A percentile compares a stretch with the other conserved stretches of the same genome.
Conservation (phyloP, 2,888 invertebrate species). For the Platynereis dumerilii region DNA sequence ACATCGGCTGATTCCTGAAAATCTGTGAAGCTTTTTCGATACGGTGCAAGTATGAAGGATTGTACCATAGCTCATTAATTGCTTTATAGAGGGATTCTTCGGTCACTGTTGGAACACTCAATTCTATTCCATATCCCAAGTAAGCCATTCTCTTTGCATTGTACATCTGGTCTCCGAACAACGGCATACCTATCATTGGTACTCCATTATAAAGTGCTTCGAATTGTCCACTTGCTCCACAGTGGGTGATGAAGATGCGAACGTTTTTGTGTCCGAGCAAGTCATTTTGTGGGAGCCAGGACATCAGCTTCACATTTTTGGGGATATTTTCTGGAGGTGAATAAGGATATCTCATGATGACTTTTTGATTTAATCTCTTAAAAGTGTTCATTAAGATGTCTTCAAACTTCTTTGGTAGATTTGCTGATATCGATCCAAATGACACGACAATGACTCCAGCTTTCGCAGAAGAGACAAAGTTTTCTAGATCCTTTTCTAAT, state of each 20-base stretch:
- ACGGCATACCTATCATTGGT: slow-evolving; percentile 4
- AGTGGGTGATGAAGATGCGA: background rate
- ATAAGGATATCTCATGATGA: background rate
- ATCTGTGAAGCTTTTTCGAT: slow-evolving; percentile 8
- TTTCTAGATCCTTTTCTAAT: background rate
- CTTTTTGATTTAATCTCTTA: too few species aligned
- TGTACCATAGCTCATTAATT: background rate
- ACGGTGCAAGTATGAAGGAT: background rate
- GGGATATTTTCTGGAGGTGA: background rate
- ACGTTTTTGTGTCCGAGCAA: background rate
- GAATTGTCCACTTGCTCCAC: slow-evolving; percentile 5
- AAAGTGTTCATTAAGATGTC: background rate
- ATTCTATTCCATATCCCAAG: background rate
- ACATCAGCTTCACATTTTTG: background rate
- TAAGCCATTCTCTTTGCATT: background rate
- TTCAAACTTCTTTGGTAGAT: background rate
- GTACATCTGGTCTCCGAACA: background rate
- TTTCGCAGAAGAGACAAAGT: background rate
- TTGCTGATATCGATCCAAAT: background rate
- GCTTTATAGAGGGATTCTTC: background rate
- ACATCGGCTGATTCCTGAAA: background rate
- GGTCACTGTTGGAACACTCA: background rate
- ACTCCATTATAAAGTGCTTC: slow-evolving; percentile 3
- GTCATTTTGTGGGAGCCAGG: slow-evolving; percentile 7
- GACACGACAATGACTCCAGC: slow-evolving; percentile 5